Evolutionary conservation across 2,113 vertebrate species (phyloP), one percentile per base, ranked within the genome.

Genomic region (Callorhinus ursinus): DNA sequence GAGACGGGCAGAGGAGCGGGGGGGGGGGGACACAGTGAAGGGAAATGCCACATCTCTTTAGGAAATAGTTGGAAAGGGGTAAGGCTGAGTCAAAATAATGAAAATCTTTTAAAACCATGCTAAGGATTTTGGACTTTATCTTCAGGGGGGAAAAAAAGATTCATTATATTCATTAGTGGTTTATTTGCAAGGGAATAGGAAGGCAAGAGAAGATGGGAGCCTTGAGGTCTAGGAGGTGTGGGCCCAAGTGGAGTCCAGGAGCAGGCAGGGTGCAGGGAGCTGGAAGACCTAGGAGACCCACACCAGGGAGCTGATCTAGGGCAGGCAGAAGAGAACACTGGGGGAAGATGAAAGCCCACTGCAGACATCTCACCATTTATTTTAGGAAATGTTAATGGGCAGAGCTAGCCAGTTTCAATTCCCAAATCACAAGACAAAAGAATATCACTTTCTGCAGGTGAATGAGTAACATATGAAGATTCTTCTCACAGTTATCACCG

Each of bases 341-440:
- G 9, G 2, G 18, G 28, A 24, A 42, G 74, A 53, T 31, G 42
- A 16, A 72, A 74, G 31, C 9, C 46, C 18, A 24, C 59, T 61
- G 18, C 72, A 93, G 19, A 88, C 42, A 76, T 63, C 65, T 85
- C 71, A 53, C 28, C 1, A 4, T 59, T 92, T 71, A 53, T 65
- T 92, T 95, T 61, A 65, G 53, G 46, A 94, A 96, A 82, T 82
- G 71, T 55, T 84, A 88, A 63, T 84, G 55, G 85, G n/a, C 63
- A 84, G 80, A 92, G 28, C 46, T 86, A 83, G 31, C 65, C 21
- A 57, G 67, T 26, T 76, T 80, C 91, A 93, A 87, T 61, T 79
- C 39, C 67, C 72, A 93, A 90, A 93, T 93, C 59, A 84, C 90
- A 80, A 61, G 69, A 81, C 76, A 90, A 82, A 96, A 86, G 87